These are phyloP conservation scores for Pempheris klunzingeri DNA, from an alignment of 2,797 vertebrate genomes.

Conservation along the genomic window DNA sequence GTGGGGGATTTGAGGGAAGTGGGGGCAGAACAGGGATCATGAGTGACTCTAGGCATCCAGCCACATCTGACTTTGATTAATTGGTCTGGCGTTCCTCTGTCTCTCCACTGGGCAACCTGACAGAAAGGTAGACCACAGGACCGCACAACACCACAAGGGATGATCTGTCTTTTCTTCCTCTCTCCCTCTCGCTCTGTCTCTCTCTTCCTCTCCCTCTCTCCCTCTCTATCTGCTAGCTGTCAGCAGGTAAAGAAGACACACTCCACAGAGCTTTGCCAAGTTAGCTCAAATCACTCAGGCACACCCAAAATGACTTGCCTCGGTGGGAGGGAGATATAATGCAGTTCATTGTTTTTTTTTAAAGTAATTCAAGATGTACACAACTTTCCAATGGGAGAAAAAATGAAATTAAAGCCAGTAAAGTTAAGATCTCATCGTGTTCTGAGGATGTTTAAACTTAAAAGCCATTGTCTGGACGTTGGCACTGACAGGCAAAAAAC, in stretches of 20 bases:
- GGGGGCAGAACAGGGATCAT: slow-evolving; percentile 92
- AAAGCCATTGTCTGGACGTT: too few relatives aligned
- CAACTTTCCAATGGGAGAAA: slow-evolving; percentile 23
- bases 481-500: too few relatives aligned
- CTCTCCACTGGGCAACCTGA: slow-evolving; percentile 89
- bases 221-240: slow-evolving; percentile 61
- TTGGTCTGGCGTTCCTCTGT: slow-evolving; percentile 91
- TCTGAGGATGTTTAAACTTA: slow-evolving; percentile 36
- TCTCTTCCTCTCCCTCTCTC: slow-evolving; percentile 3
- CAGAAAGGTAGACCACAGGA: slow-evolving; percentile 90
- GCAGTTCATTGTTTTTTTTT: slow-evolving; percentile 63
- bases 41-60: slow-evolving; percentile 94
- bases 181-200: slow-evolving; percentile 27
- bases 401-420: slow-evolving; percentile 1
- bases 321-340: slow-evolving; percentile 21
- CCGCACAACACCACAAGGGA: slow-evolving; percentile 75
- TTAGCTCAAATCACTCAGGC: slow-evolving; percentile 77
- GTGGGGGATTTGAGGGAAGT: slow-evolving; percentile 37
- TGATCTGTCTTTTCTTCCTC: slow-evolving; percentile 64
- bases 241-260: slow-evolving; percentile 81
- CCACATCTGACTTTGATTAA: slow-evolving; percentile 99
- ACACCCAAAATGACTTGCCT: slow-evolving; percentile 59
- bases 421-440: slow-evolving; percentile 19
- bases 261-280: slow-evolving; percentile 80
- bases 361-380: slow-evolving; percentile 42